These are phyloP conservation scores for Peromyscus leucopus DNA, from an alignment of 2,113 vertebrate species.

Conservation along the genomic window DNA sequence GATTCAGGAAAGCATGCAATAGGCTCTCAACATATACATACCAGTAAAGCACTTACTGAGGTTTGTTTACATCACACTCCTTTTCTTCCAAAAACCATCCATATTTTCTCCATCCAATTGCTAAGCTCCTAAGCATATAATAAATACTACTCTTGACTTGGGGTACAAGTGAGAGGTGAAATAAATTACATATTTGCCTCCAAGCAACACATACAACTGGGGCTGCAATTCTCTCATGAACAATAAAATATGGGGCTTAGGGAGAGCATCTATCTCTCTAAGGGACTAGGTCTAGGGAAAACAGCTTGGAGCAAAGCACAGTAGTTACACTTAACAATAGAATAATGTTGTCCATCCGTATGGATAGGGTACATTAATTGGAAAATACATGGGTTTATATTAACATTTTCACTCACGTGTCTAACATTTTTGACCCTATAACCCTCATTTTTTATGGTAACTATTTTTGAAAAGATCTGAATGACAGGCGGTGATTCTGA, in stretches of 20 bases:
- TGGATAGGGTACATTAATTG: neutral
- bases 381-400: too few species aligned
- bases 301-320: neutral
- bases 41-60: neutral
- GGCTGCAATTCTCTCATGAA: neutral
- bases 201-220: neutral
- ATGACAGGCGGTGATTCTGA: neutral
- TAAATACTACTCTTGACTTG: neutral
- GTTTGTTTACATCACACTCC: neutral
- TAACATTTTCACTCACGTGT: neutral
- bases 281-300: neutral
- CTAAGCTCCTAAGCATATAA: neutral
- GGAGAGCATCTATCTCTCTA: neutral
- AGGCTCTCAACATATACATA: neutral
- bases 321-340: neutral
- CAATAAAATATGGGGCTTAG: neutral
- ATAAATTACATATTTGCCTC: neutral
- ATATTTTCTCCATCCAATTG: neutral
- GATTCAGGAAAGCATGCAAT: neutral
- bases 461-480: neutral
- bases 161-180: neutral
- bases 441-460: neutral
- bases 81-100: neutral
- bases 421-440: neutral
- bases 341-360: too few species aligned